Evolutionary conservation across 2,113 vertebrate species (phyloP), one percentile per base, ranked within the genome.

Genomic region (Vidua macroura): DNA sequence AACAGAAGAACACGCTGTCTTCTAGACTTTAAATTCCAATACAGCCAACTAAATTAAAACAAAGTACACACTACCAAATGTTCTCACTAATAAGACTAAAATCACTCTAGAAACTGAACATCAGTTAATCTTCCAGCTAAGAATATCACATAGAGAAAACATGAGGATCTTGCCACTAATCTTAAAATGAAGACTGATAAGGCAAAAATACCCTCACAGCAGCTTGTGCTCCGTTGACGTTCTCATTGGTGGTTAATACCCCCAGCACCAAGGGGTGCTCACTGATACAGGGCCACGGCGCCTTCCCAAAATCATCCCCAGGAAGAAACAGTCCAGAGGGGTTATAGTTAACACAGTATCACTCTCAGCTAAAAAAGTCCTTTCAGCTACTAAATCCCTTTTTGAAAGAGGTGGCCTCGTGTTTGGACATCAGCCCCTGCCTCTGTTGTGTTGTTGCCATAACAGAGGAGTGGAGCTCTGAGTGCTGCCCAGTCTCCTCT

Each of bases 371-470:
- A 67, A 83, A 93, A 79, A 78, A 88, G 76, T 48, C 25, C 84
- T 91, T 94, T 94, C 86, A 95, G 81, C 66, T 74, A 37, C 84
- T 95, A 91, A 96, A 96, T 95, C 93, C 94, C 75, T 64, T 88
- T 76, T 91, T 92, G 83, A 96, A 95, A 95, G 86, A 52, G 46
- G 23, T 2, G 72, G 51, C 6, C 2, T 63, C 5, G 8, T 60
- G 86, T 60, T 78, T 31, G 88, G 90, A 58, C 43, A 92, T 75
- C 88, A 87, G 83, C 37, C 37, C n/a, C 69, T 83, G 68, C 43
- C 48, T 37, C 56, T 77, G 84, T 30, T 76, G 91, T 52, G 67
- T 8, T 93, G 95, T 74, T 97, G 95, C 86, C 83, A 33, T 31
- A 93, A 91, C 83, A 95, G 96, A 96, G 62, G 88, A 95, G 83